Evolutionary conservation across 2,888 invertebrate genomes (phyloP), one percentile per base, ranked within the genome.

Genomic region (Papilio demoleus): DNA sequence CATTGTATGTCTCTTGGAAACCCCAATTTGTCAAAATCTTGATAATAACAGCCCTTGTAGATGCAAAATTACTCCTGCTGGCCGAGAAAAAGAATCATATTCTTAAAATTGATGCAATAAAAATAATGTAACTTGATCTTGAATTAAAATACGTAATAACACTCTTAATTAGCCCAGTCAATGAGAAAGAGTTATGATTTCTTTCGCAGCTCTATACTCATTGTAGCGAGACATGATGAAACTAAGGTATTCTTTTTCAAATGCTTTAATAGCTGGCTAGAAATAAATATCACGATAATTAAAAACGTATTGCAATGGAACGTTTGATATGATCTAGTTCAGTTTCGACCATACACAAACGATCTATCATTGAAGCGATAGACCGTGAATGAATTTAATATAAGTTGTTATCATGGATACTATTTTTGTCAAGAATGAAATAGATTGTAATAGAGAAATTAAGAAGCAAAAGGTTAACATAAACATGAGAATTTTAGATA

Each of bases 251-350:
- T 67, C 61, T 67, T 61, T 61, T 45, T 11, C 34, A 63, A 56
- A 42, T 56, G n/a, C 9, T 58, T 50, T 17, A 58, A 67, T 63
- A 62, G 36, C 45, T 34, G 36, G 45, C 40, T 50, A 17, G 64
- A 59, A 58, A 19, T 36, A 64, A 22, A 68, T 17, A 58, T 27
- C 40, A 67, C 34, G 40, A 58, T 47, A 70, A 71, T 71, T 68
- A 70, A 60, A 67, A 47, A 59, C 22, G 45, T 58, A 9, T 56
- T 45, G 42, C 42, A 63, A 58, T 56, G 19, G 45, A 67, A 34
- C 12, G 12, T 59, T 64, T 63, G 31, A 58, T 45, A 50, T 62
- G 36, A 56, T 65, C 61, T 61, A 65, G 27, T 40, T 68, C 58
- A 65, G 27, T 47, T 68, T 71, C 62, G 40, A 67, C 53, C 65